phyloP scores from a whole-genome alignment of 2,888 invertebrate species.

The Polymixis flavicincta region DNA sequence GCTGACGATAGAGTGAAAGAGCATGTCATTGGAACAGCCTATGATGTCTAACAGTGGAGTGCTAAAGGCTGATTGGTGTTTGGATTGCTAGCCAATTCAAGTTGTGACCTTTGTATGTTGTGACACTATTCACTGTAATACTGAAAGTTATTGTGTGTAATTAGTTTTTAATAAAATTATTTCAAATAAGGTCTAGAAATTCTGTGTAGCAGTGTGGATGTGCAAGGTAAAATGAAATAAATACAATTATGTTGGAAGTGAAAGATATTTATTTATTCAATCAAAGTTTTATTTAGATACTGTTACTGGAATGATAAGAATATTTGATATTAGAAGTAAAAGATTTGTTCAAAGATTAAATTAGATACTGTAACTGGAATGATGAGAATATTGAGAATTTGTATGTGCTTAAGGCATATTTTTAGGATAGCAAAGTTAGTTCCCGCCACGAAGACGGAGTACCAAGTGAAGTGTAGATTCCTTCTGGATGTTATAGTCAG shows the following conservation, averaged over 20 bases:
- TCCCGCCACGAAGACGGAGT: conserved; percentile 75
- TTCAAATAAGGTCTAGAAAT: not conserved
- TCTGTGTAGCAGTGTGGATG: no score
- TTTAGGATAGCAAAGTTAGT: conserved; percentile 53
- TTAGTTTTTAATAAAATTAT: no score
- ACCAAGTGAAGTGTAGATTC: conserved; percentile 81
- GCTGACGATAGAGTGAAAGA: not conserved
- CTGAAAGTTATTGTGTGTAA: not conserved
- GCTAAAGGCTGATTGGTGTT: not conserved
- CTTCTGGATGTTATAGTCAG: conserved; percentile 73
- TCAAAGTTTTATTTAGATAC: conserved; percentile 70
- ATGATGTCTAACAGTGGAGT: not conserved
- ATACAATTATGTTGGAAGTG: conserved; percentile 30
- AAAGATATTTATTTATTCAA: conserved; percentile 53
- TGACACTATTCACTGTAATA: not conserved
- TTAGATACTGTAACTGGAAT: conserved; percentile 76
- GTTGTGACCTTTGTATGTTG: no score
- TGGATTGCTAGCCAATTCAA: not conserved
- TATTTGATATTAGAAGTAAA: conserved; percentile 51
- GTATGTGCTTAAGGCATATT: conserved; percentile 47
- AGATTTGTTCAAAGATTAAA: conserved; percentile 65
- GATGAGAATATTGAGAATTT: conserved; percentile 68
- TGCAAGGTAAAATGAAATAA: conserved; percentile 21
- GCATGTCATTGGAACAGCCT: not conserved
- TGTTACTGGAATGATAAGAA: conserved; percentile 77